Conservation (phyloP, 92 coral and sea anemone species). For the Bergia puertoricense region DNA sequence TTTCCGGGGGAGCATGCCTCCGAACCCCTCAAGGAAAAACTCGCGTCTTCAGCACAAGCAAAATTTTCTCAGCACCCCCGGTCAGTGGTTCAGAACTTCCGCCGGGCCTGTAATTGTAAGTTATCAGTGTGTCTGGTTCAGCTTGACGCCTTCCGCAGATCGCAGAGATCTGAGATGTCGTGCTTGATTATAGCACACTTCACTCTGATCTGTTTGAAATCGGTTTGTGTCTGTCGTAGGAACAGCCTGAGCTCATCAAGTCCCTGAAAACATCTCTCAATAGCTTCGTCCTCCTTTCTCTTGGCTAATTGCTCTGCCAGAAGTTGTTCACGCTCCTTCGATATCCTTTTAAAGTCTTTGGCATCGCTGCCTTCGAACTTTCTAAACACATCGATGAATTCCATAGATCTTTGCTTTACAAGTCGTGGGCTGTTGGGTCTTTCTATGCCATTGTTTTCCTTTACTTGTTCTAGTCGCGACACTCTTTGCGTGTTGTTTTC, state of each 20-base stretch:
- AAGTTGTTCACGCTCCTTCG: conserved; percentile 26
- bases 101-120: too few relatives aligned
- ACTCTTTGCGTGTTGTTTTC: neutral
- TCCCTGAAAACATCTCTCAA: conserved; percentile 22
- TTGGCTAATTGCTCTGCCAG: conserved; percentile 28
- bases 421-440: neutral
- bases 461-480: neutral
- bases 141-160: conserved; percentile 12
- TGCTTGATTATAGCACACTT: conserved; percentile 34
- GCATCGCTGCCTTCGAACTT: conserved; percentile 31
- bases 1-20: too few relatives aligned
- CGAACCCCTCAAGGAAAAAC: too few relatives aligned
- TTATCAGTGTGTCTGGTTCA: neutral
- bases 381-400: conserved; percentile 35
- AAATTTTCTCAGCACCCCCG: too few relatives aligned
- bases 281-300: conserved; percentile 25
- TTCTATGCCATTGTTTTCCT: neutral
- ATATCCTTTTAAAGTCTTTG: conserved; percentile 15
- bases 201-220: conserved; percentile 38
- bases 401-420: conserved; percentile 31
- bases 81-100: too few relatives aligned
- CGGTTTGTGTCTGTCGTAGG: conserved; percentile 20
- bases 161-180: conserved; percentile 26
- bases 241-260: conserved; percentile 35
- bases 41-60: too few relatives aligned